Conservation (phyloP, 1,140 invertebrate species). For the Planococcus citri region DNA sequence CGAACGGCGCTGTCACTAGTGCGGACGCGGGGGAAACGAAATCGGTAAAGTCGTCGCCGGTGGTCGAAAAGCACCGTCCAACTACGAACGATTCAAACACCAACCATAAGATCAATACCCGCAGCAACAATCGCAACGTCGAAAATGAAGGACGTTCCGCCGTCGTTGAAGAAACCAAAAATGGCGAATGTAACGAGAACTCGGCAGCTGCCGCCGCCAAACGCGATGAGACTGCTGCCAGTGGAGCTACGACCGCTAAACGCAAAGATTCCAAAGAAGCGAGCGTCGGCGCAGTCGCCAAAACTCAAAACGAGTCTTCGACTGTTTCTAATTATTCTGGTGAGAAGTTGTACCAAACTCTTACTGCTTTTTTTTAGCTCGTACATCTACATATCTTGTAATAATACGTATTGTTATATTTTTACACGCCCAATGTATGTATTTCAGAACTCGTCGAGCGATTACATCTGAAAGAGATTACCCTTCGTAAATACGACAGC, state of each 20-base stretch:
- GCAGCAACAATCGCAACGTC: slow-evolving; percentile 54
- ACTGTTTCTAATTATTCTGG: too few relatives aligned
- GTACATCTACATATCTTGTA: too few relatives aligned
- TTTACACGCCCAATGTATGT: too few relatives aligned
- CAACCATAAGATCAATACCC: too few relatives aligned
- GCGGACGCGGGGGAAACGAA: too few relatives aligned
- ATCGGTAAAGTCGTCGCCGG: too few relatives aligned
- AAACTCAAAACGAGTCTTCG: too few relatives aligned
- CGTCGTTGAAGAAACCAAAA: not conserved
- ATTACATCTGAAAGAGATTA: slow-evolving; percentile 38
- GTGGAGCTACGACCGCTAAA: not conserved
- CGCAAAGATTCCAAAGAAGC: not conserved
- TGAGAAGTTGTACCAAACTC: too few relatives aligned
- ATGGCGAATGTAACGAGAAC: not conserved
- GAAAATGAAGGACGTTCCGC: not conserved
- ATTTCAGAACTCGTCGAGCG: not conserved
- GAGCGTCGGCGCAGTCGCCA: not conserved
- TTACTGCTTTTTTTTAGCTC: too few relatives aligned
- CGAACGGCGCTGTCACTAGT: not conserved
- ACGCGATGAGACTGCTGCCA: not conserved
- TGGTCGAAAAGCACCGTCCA: too few relatives aligned
- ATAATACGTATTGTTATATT: too few relatives aligned
- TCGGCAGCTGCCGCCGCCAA: not conserved
- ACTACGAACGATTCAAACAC: too few relatives aligned
- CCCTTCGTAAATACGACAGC: slow-evolving; percentile 45